Evolutionary conservation across 1,140 invertebrate genomes (phyloP).

Genomic region (Brachionus asplanchnoidis): DNA sequence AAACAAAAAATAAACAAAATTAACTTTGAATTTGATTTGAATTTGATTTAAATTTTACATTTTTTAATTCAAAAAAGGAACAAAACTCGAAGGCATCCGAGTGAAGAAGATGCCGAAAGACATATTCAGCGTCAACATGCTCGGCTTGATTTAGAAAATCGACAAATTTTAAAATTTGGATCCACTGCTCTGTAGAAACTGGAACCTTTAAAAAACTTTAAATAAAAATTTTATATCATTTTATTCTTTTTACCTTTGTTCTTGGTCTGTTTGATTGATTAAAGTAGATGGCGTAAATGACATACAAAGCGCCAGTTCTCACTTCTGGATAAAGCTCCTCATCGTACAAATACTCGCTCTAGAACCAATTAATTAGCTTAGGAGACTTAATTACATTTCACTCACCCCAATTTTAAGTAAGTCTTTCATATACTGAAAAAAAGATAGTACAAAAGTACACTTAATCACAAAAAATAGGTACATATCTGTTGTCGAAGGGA

Average conservation of each 20-base stretch:
- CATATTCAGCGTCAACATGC: conserved; percentile 34
- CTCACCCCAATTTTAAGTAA: not conserved
- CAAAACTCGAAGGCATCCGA: conserved; percentile 39
- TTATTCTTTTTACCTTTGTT: conserved; percentile 5
- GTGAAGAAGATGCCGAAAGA: conserved; percentile 2
- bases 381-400: not conserved
- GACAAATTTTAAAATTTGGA: conserved; percentile 39
- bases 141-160: conserved; percentile 22
- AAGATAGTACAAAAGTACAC: too few relatives aligned
- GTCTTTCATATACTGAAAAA: conserved; percentile 37
- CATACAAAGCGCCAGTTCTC: conserved; percentile 3
- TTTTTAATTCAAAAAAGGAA: conserved; percentile 10
- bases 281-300: conserved; percentile 6
- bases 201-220: not conserved
- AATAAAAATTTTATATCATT: not conserved
- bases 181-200: not conserved
- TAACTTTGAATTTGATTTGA: not conserved
- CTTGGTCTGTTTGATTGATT: conserved; percentile 20
- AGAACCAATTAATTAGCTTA: not conserved
- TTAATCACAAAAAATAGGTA: not conserved
- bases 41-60: conserved; percentile 38
- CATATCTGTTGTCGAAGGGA: conserved; percentile 14
- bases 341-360: conserved; percentile 13
- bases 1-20: not conserved
- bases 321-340: conserved; percentile 25